A percentile compares a stretch with the other conserved stretches of the same genome.
phyloP scores from a whole-genome alignment of 2,888 invertebrate species.

The Drosophila pullipes region DNA sequence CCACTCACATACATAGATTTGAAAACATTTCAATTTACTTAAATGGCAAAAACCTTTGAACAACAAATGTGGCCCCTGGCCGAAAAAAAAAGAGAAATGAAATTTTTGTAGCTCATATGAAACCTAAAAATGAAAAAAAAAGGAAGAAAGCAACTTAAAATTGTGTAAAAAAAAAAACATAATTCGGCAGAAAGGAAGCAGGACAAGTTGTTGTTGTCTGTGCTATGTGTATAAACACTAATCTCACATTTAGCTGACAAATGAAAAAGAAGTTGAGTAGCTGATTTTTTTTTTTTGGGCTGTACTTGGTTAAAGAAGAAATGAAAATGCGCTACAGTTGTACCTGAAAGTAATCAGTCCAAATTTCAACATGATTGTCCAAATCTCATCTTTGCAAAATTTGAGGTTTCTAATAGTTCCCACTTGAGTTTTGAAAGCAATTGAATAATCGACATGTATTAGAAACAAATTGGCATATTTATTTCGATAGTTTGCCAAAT shows the following conservation, averaged over 20 bases:
- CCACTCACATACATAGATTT: conserved; percentile 15
- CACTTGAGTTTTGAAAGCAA: background rate
- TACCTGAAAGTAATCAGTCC: background rate
- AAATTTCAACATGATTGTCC: background rate
- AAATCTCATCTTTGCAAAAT: background rate
- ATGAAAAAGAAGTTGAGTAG: conserved; percentile 41
- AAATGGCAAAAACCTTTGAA: conserved; percentile 52
- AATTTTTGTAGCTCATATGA: conserved; percentile 41
- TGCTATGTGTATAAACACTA: conserved; percentile 36
- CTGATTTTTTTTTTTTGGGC: background rate
- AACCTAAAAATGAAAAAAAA: conserved; percentile 24
- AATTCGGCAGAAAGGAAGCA: conserved; percentile 40
- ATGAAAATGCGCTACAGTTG: conserved; percentile 11
- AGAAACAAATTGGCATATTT: background rate
- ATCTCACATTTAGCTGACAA: conserved; percentile 56
- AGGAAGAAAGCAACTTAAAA: conserved; percentile 28
- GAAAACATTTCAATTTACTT: conserved; percentile 59
- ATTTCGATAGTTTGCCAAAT: background rate
- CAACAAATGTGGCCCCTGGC: conserved; percentile 44
- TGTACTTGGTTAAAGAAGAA: background rate
- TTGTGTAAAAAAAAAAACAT: conserved; percentile 49
- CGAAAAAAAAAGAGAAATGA: conserved; percentile 21
- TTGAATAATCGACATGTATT: background rate
- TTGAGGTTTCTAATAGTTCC: background rate
- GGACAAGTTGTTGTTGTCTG: conserved; percentile 1